Percentiles rank a stretch among this genome's conserved stretches.
phyloP scores from a whole-genome alignment of 1,140 invertebrate genomes.

The Lordiphosa mommai region DNA sequence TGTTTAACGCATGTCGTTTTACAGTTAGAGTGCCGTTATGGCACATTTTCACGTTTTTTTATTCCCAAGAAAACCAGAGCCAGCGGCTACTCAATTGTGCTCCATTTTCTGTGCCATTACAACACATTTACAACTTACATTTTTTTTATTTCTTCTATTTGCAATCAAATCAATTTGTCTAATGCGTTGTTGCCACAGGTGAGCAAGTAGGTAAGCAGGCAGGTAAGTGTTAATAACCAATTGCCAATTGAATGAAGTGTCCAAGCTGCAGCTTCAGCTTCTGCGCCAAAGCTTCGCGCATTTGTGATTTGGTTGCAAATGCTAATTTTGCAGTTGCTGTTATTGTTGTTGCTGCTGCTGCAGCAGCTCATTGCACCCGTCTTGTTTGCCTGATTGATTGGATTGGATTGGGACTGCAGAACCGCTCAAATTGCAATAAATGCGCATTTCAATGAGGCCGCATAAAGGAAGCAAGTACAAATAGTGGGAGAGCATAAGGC shows the following conservation, averaged over 20 bases:
- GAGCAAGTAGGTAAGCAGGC: conserved; percentile 26
- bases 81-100: conserved; percentile 12
- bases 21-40: conserved; percentile 72
- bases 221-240: conserved; percentile 66
- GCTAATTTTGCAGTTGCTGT: conserved; percentile 35
- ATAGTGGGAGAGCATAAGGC: conserved; percentile 27
- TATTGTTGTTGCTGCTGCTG: conserved; percentile 6
- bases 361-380: conserved; percentile 42
- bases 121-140: conserved; percentile 27
- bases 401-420: conserved; percentile 7
- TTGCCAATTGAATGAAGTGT: conserved; percentile 57
- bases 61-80: conserved; percentile 58
- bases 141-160: conserved; percentile 41
- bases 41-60: conserved; percentile 64
- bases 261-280: conserved; percentile 17
- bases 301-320: conserved; percentile 58
- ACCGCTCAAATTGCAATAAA: conserved; percentile 23
- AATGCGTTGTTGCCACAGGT: conserved; percentile 75
- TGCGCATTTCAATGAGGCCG: conserved; percentile 68
- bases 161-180: conserved; percentile 78
- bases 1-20: conserved; percentile 62
- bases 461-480: conserved; percentile 19
- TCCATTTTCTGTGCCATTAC: conserved; percentile 47
- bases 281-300: conserved; percentile 26
- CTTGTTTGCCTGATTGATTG: conserved; percentile 45